These are phyloP conservation scores for Zoanthus sociatus DNA, from an alignment of 92 coral and sea anemone species.

Conservation along the genomic window DNA sequence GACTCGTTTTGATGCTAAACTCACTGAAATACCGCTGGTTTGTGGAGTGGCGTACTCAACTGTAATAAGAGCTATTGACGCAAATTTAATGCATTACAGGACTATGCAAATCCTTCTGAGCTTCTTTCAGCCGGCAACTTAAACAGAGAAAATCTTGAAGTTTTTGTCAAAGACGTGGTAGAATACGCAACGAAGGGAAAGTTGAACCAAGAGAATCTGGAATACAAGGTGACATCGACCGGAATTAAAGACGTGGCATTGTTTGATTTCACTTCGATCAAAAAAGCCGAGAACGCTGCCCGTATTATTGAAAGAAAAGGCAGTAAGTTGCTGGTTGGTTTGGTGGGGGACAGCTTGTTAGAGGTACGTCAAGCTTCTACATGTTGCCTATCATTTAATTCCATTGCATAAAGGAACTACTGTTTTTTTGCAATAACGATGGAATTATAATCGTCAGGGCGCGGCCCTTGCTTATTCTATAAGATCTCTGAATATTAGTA, in stretches of 20 bases:
- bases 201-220: constrained; percentile 63
- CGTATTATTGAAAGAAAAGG: constrained; percentile 93
- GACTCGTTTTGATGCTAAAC: no score
- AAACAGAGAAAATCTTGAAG: constrained; percentile 65
- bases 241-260: constrained; percentile 89
- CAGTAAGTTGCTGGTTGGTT: constrained; percentile 81
- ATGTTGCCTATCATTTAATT: no score
- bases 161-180: constrained; percentile 86
- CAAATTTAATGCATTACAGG: constrained; percentile 53
- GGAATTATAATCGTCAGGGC: no score
- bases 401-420: no score
- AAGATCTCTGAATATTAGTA: no score
- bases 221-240: constrained; percentile 71
- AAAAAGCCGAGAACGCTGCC: constrained; percentile 94
- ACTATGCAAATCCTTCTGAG: constrained; percentile 71
- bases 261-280: constrained; percentile 97
- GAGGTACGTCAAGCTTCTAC: constrained; percentile 70
- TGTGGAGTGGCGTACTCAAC: no score
- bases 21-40: no score
- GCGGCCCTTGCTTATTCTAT: no score
- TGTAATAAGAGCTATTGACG: no score
- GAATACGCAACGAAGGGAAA: constrained; percentile 87
- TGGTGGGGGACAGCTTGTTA: constrained; percentile 95
- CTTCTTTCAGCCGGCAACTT: constrained; percentile 77
- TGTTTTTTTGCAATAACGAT: no score